Base-by-base conservation (phyloP, 2,888 invertebrate species). In the Tubulanus polymorphus region DNA sequence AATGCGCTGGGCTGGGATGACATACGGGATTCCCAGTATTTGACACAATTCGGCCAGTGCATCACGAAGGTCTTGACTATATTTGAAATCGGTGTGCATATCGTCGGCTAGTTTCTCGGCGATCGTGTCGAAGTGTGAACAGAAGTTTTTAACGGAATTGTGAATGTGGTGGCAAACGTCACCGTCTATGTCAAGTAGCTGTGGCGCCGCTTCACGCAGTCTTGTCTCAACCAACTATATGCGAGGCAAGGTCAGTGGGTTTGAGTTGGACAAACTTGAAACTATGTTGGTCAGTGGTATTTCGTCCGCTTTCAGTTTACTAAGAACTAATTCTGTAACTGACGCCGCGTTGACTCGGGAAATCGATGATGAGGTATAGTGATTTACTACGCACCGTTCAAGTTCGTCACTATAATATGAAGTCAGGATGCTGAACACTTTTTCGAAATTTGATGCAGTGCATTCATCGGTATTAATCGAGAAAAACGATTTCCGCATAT, bases 161-260 rank as follows among this genome's bases (percentile, higher is more conserved):
- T 61, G 59, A n/a, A 60, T 30, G 32, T 61, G 59, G 35, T 61
- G 59, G 29, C 61, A 61, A 12, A 56, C 41, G 37, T 61, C 61
- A 1, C 59, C 61, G 47, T 61, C 61, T 29, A 61, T 61, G n/a
- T 61, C 51, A 2, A 56, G 48, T 2, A 60, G 27, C 15, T 53
- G 48, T 10, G 57, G 54, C 3, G 37, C 51, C 18, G n/a, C 48
- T 20, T 48, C 48, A 12, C 27, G 10, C 48, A 53, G 29, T 18
- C 37, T 30, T 2, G 32, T 26, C 37, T 48, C 25, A 53, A 32
- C 47, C 12, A 47, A 47, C 28, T 48, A 37, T 2, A 47, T 35
- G n/a, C 6, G 15, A 1, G 48, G 48, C 18, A 47, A n/a, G 48
- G 37, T 48, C 18, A 48, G 48, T 12, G 47, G 37, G 25, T 47